These are phyloP conservation scores for Daptonema setosum DNA, from an alignment of 2,888 invertebrate species.

Conservation along the genomic window DNA sequence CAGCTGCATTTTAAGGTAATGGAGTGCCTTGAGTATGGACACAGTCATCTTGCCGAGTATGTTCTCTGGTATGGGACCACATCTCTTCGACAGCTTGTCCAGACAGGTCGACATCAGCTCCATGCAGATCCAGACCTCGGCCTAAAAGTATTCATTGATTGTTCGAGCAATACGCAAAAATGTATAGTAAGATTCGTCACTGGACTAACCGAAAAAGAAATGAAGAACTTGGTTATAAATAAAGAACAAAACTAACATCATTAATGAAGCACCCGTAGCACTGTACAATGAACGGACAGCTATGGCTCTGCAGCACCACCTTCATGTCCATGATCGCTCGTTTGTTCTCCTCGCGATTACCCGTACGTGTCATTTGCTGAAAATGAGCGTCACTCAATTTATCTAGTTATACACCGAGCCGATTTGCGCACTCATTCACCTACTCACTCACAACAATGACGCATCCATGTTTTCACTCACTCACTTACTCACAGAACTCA, in stretches of 20 bases:
- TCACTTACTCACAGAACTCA: no score
- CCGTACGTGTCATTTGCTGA: slow-evolving; percentile 66
- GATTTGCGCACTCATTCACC: not conserved
- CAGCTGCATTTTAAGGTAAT: slow-evolving; percentile 92
- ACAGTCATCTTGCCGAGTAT: slow-evolving; percentile 90
- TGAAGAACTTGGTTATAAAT: no score
- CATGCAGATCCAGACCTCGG: slow-evolving; percentile 98
- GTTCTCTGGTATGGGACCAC: slow-evolving; percentile 76
- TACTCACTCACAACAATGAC: not conserved
- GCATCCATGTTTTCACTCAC: no score
- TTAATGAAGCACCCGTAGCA: slow-evolving; percentile 84
- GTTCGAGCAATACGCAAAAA: no score
- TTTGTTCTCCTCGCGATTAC: slow-evolving; percentile 87
- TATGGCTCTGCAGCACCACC: slow-evolving; percentile 86
- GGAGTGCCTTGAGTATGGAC: slow-evolving; percentile 83
- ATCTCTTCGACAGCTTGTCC: slow-evolving; percentile 71
- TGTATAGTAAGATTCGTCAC: no score
- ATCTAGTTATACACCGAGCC: no score
- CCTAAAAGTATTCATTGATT: slow-evolving; percentile 19
- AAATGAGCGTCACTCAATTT: slow-evolving; percentile 4
- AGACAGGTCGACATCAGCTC: slow-evolving; percentile 97
- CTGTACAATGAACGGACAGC: slow-evolving; percentile 85
- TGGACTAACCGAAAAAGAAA: no score
- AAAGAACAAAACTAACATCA: not conserved
- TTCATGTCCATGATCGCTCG: slow-evolving; percentile 95